phyloP scores from a whole-genome alignment of 2,797 vertebrate genomes.

The Trachops cirrhosus region DNA sequence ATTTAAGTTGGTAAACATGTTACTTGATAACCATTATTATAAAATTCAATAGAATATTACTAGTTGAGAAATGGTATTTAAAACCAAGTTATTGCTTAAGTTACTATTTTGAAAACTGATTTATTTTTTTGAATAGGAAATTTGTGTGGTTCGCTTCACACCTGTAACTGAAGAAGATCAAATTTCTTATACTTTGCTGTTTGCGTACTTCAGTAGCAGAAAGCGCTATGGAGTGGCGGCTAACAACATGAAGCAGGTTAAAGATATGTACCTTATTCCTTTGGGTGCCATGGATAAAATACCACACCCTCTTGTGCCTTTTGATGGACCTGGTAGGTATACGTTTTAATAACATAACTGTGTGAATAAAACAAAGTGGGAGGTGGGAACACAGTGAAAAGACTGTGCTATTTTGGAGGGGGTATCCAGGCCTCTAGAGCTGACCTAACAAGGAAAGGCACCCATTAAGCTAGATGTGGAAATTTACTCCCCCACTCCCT shows the following conservation, averaged over 20 bases:
- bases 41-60: neutral
- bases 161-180: conserved; percentile 99
- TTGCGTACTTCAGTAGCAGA: conserved; percentile 98
- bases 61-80: conserved; percentile 42
- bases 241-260: conserved; percentile 98
- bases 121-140: conserved; percentile 87
- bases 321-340: conserved; percentile 96
- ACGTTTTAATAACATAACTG: neutral
- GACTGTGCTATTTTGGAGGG: neutral
- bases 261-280: conserved; percentile 99
- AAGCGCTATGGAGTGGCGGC: conserved; percentile 97
- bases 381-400: neutral
- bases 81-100: neutral
- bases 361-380: conserved; percentile 9
- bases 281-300: conserved; percentile 96
- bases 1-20: conserved; percentile 1
- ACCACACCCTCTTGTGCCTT: conserved; percentile 98
- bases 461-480: neutral
- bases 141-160: conserved; percentile 96
- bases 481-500: neutral
- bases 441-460: neutral
- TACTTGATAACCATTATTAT: neutral
- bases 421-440: neutral
- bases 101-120: conserved; percentile 35
- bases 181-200: conserved; percentile 96